A percentile compares a stretch with the other conserved stretches of the same genome.
phyloP scores from a whole-genome alignment of 2,797 vertebrate genomes.

The Nannoperca obscura region DNA sequence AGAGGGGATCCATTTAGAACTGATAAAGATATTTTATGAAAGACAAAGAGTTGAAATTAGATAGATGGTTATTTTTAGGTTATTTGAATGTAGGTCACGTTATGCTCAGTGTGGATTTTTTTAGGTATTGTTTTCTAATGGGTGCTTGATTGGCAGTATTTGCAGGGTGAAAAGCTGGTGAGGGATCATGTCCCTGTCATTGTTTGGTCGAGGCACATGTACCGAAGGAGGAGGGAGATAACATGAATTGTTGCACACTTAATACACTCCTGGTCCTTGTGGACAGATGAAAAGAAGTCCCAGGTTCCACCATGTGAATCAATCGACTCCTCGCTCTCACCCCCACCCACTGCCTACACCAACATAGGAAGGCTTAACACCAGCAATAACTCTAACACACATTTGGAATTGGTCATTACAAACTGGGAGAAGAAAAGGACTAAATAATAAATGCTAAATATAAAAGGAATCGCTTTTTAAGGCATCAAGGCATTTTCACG shows the following conservation, averaged over 20 bases:
- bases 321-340: not conserved
- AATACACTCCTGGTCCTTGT: not conserved
- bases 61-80: constrained; percentile 3
- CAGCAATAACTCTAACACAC: not conserved
- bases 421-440: not conserved
- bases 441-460: not conserved
- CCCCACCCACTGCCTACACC: not conserved
- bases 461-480: constrained; percentile 31
- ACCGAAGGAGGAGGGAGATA: not conserved
- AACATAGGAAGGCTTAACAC: constrained; percentile 1
- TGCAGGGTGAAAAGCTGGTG: constrained; percentile 13
- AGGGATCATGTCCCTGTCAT: constrained; percentile 8
- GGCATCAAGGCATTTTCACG: constrained; percentile 17
- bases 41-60: not conserved
- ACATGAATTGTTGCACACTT: not conserved
- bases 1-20: not conserved
- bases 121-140: not conserved
- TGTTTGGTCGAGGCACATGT: not conserved
- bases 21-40: not conserved
- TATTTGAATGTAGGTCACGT: not conserved
- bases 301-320: not conserved
- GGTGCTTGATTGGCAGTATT: not conserved
- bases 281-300: not conserved
- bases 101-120: not conserved
- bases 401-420: constrained; percentile 11